Conservation (phyloP, 2,888 invertebrate species). For the Melieria crassipennis region DNA sequence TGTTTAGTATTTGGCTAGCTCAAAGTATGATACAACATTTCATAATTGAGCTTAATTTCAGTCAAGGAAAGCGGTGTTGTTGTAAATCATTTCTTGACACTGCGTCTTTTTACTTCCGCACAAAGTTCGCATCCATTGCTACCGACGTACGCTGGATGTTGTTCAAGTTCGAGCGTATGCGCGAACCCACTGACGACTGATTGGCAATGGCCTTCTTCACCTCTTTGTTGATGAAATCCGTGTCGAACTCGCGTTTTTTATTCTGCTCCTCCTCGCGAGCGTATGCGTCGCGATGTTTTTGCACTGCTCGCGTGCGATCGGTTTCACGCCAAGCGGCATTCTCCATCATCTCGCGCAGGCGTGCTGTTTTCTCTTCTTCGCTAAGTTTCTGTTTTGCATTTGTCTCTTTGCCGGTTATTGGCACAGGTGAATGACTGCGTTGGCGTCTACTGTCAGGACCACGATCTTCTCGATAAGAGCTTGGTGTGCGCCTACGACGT, state of each 20-base stretch:
- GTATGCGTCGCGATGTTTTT: constrained; percentile 72
- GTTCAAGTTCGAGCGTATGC: constrained; percentile 88
- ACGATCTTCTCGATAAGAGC: background rate
- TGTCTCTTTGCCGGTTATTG: background rate
- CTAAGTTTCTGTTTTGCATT: constrained; percentile 57
- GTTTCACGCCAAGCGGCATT: constrained; percentile 79
- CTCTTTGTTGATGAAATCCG: constrained; percentile 67
- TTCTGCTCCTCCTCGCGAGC: constrained; percentile 66
- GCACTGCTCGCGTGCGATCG: constrained; percentile 73
- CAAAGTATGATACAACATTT: background rate
- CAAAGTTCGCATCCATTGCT: constrained; percentile 88
- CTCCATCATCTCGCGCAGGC: constrained; percentile 82
- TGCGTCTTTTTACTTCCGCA: constrained; percentile 68
- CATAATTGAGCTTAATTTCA: too few species aligned
- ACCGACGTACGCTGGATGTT: constrained; percentile 84
- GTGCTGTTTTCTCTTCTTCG: constrained; percentile 75
- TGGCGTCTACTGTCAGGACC: background rate
- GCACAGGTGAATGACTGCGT: background rate
- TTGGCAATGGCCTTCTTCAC: constrained; percentile 67
- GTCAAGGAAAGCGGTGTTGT: too few species aligned
- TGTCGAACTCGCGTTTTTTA: constrained; percentile 67
- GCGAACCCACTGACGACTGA: constrained; percentile 79
- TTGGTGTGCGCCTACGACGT: background rate
- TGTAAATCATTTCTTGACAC: background rate
- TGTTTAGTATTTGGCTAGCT: background rate